Conservation (phyloP, 2,888 invertebrate species). For the Euplagia quadripunctaria region DNA sequence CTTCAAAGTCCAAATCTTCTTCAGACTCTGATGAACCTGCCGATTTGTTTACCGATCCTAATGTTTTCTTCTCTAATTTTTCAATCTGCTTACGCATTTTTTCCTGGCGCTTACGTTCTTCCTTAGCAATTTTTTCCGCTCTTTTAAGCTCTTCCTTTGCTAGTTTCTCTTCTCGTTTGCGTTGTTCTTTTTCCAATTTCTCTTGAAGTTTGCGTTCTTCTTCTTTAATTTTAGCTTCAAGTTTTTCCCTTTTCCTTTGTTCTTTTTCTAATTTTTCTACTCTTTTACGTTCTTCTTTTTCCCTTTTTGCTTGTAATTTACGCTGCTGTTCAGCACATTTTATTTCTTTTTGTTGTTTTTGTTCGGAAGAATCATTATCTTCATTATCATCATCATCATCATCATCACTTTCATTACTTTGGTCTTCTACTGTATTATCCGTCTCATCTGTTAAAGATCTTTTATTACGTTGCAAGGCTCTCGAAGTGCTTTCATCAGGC, state of each 20-base stretch:
- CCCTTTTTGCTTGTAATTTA: conserved; percentile 57
- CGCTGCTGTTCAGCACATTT: conserved; percentile 54
- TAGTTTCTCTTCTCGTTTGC: conserved; percentile 61
- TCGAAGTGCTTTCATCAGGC: conserved; percentile 70
- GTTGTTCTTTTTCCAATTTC: conserved; percentile 52
- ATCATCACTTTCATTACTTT: conserved; percentile 56
- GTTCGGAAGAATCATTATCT: conserved; percentile 35
- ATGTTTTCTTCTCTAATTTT: conserved; percentile 61
- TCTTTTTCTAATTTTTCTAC: conserved; percentile 50
- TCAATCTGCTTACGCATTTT: conserved; percentile 54
- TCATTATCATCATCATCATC: conserved; percentile 48
- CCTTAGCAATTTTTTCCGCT: conserved; percentile 57
- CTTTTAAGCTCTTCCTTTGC: conserved; percentile 55
- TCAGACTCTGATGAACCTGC: conserved; percentile 59
- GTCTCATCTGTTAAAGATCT: conserved; percentile 68
- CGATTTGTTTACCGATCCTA: conserved; percentile 42
- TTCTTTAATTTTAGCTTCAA: conserved; percentile 45
- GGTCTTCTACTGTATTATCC: conserved; percentile 57
- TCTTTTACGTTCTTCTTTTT: conserved; percentile 54
- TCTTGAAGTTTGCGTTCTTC: conserved; percentile 54
- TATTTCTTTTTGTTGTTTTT: conserved; percentile 37
- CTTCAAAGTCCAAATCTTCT: conserved; percentile 73
- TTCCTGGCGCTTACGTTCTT: conserved; percentile 50
- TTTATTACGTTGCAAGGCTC: conserved; percentile 58
- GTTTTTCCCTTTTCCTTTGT: conserved; percentile 56